Evolutionary conservation across 2,797 vertebrate genomes (phyloP).

Genomic region (Halcyon chelicuti): DNA sequence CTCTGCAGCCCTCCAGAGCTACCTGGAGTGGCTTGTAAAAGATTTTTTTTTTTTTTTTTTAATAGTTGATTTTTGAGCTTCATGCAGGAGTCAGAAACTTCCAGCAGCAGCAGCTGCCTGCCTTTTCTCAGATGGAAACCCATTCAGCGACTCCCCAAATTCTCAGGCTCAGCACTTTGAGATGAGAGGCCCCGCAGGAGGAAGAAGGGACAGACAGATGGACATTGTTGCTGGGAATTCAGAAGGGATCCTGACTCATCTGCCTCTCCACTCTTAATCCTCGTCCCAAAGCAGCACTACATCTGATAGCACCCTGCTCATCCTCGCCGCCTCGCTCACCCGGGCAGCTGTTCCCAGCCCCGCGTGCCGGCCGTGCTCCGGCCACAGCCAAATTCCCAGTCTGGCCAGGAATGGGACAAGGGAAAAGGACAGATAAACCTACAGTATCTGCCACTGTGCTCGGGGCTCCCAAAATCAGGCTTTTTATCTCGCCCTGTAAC

Average conservation of each 20-base stretch:
- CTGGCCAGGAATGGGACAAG: not conserved
- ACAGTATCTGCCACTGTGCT: not conserved
- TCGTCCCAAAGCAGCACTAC: not conserved
- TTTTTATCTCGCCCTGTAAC: not conserved
- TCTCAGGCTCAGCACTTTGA: not conserved
- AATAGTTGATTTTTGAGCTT: not conserved
- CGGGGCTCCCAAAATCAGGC: not conserved
- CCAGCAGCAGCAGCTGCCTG: not conserved
- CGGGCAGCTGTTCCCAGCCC: not conserved
- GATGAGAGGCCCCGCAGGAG: not conserved
- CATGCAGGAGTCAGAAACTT: not conserved
- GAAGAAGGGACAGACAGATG: not conserved
- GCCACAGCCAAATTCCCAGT: not conserved
- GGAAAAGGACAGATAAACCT: not conserved
- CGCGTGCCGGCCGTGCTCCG: rapidly evolving
- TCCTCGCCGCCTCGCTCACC: not conserved
- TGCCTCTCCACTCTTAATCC: not conserved
- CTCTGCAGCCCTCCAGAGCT: not conserved
- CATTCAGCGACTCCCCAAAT: not conserved
- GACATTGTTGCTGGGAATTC: not conserved
- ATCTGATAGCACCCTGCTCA: not conserved
- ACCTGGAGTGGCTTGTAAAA: not conserved
- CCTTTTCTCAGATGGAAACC: not conserved
- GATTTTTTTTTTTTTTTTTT: too few relatives aligned
- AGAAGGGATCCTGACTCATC: not conserved